Evolutionary conservation across 1,140 invertebrate species (phyloP), one percentile per base, ranked within the genome.

Genomic region (Neodiprion lecontei): DNA sequence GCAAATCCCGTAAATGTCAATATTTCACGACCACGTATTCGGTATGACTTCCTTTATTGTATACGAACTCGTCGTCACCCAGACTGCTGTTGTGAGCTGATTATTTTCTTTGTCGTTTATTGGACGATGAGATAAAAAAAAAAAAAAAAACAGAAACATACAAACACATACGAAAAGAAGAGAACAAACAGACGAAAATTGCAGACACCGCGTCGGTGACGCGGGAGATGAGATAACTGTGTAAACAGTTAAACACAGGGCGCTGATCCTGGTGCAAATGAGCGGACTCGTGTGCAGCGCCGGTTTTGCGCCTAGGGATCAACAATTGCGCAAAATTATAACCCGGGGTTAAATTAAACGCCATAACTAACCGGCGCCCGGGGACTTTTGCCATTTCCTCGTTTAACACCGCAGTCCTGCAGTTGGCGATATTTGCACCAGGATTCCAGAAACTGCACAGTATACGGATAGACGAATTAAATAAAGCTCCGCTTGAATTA

Each of bases 251-350:
- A 61, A 61, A 61, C n/a, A 61, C 53, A 61, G 53, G n/a, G 7
- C 8, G n/a, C 53, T 61, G 11, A 17, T 40, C 28, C 28, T 5
- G 5, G 53, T 12, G 53, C n/a, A 61, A 17, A 17, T 61, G n/a
- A 14, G n/a, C 53, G n/a, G 4, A 61, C 53, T 17, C 53, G n/a
- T 8, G 11, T 17, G n/a, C 53, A 61, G 53, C 11, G 53, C 53
- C 7, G 53, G 9, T 61, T 61, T 61, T 61, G 53, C 53, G 53
- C 53, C 53, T 7, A 17, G 53, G 53, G 53, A 61, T 61, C 53
- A 61, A 9, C 53, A 61, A 61, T 61, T 61, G 53, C 53, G 53
- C 53, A 12, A 61, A 61, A 61, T 61, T 61, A 61, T 61, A 61
- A 61, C 53, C 53, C 53, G 53, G 7, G 53, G 11, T 61, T 61